These are phyloP conservation scores for Cantharis rustica DNA, from an alignment of 2,888 invertebrate genomes.

Conservation along the genomic window DNA sequence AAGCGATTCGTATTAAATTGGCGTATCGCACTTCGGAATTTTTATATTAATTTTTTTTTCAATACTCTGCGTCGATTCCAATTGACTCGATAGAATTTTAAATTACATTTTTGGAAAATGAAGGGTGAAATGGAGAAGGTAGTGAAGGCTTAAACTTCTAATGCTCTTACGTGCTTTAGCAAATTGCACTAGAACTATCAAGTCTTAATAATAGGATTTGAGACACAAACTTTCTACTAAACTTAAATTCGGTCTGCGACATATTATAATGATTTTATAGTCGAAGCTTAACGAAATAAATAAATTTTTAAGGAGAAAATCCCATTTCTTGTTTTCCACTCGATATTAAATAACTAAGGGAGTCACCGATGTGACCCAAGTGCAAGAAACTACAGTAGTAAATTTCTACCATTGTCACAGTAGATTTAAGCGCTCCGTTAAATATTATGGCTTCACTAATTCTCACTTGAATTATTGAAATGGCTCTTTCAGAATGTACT, in stretches of 20 bases:
- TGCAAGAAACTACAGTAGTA: conserved; percentile 26
- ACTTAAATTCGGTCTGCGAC: neutral
- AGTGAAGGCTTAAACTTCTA: neutral
- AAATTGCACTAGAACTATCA: conserved; percentile 11
- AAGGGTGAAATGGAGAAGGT: neutral
- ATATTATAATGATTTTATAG: neutral
- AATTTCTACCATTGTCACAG: conserved; percentile 29
- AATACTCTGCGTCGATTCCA: neutral
- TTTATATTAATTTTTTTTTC: neutral
- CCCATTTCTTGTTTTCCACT: neutral
- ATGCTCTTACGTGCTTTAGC: conserved; percentile 5
- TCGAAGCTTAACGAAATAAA: neutral
- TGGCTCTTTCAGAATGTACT: conserved; percentile 27
- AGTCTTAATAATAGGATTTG: conserved; percentile 12
- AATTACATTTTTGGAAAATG: neutral
- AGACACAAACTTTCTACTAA: neutral
- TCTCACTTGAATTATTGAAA: conserved; percentile 39
- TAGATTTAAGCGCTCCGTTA: conserved; percentile 33
- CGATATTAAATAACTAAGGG: conserved; percentile 4
- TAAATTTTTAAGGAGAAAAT: neutral
- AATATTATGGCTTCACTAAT: conserved; percentile 39
- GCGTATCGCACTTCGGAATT: neutral
- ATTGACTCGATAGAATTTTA: neutral
- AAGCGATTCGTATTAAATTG: neutral
- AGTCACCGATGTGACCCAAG: conserved; percentile 12